These are phyloP conservation scores for Elaphurus davidianus DNA, from an alignment of 2,113 vertebrate species.

Conservation along the genomic window DNA sequence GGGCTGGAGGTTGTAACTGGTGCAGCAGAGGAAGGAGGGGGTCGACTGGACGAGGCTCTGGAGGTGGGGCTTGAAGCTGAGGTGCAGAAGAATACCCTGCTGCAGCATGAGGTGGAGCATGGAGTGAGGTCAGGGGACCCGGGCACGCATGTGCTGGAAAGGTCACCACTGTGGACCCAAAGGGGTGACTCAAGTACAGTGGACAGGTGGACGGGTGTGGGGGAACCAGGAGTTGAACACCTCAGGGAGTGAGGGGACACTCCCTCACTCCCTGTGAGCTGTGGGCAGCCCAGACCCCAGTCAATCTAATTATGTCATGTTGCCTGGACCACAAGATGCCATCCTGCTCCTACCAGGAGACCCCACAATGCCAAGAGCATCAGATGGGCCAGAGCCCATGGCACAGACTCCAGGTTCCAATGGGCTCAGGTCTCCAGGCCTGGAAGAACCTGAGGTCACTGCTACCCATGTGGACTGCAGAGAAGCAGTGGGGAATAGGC, in stretches of 20 bases:
- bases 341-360: neutral
- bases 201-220: accelerated
- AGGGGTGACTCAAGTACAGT: neutral
- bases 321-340: neutral
- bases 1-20: neutral
- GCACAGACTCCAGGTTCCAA: neutral
- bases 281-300: neutral
- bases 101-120: neutral
- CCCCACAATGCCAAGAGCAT: neutral
- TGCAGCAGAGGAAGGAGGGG: neutral
- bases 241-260: neutral
- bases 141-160: accelerated
- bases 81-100: neutral
- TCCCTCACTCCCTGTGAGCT: neutral
- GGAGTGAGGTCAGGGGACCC: neutral
- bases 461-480: neutral
- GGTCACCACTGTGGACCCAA: neutral
- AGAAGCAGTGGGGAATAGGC: neutral
- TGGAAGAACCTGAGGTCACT: neutral
- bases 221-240: neutral
- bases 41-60: accelerated
- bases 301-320: neutral
- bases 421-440: neutral
- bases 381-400: neutral
- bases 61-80: neutral